A percentile compares a stretch with the other conserved stretches of the same genome.
These are phyloP conservation scores for Vollenhovia emeryi DNA, from an alignment of 1,140 invertebrate species.

Conservation along the genomic window DNA sequence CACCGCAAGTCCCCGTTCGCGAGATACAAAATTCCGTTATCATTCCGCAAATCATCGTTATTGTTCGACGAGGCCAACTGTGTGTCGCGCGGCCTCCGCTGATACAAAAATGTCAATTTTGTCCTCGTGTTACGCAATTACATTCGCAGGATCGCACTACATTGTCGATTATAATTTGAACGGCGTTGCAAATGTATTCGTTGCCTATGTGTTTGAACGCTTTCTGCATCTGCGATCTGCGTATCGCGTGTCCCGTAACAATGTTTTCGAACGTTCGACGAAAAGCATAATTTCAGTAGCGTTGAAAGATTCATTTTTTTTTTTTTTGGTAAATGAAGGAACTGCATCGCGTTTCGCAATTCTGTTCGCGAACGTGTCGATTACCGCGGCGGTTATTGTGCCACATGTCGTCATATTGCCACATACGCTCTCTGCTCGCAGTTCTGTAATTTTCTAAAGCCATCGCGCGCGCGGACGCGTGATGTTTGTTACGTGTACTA, in stretches of 20 bases:
- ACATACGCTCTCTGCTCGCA: constrained; percentile 32
- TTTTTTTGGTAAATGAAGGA: neutral
- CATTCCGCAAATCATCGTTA: neutral
- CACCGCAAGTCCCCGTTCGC: neutral
- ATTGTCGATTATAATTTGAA: neutral
- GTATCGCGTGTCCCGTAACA: neutral
- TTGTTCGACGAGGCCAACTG: neutral
- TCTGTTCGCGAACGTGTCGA: constrained; percentile 22
- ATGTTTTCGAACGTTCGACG: neutral
- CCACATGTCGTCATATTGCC: constrained; percentile 40
- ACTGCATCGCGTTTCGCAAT: neutral
- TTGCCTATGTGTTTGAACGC: neutral
- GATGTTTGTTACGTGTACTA: constrained; percentile 55
- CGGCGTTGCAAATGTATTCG: neutral
- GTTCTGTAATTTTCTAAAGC: constrained; percentile 57
- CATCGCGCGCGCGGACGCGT: constrained; percentile 20
- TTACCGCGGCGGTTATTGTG: constrained; percentile 40
- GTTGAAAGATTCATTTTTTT: neutral
- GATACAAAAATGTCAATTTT: neutral
- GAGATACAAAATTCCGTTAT: constrained; percentile 42
- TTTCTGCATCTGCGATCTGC: neutral
- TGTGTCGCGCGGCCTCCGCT: neutral
- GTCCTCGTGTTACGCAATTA: neutral
- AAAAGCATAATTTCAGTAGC: neutral
- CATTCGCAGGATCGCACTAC: neutral